Conservation (phyloP, 2,113 vertebrate species). For the Rhea americana region DNA sequence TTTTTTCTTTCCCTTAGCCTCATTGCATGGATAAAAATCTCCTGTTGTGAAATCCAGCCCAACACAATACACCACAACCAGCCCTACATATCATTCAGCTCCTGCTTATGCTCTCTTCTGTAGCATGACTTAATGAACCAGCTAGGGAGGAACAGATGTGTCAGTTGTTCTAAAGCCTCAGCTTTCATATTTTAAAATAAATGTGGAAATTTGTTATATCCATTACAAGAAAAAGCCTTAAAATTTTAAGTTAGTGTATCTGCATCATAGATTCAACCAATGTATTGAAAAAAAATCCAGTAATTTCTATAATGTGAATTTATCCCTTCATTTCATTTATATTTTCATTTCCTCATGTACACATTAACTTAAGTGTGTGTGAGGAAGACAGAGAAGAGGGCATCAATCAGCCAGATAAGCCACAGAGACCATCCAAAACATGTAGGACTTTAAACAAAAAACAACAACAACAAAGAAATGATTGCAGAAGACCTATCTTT, state of each 20-base stretch:
- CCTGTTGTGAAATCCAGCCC: not conserved
- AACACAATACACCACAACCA: not conserved
- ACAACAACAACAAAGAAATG: not conserved
- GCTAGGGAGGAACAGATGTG: not conserved
- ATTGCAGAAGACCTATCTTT: not conserved
- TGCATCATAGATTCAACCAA: not conserved
- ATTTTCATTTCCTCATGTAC: not conserved
- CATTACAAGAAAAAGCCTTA: not conserved
- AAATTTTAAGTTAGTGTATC: not conserved
- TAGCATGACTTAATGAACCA: not conserved
- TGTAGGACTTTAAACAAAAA: not conserved
- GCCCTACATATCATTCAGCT: not conserved
- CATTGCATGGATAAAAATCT: not conserved
- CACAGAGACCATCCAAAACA: not conserved
- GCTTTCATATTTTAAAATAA: not conserved
- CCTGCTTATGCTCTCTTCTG: not conserved
- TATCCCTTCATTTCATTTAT: not conserved
- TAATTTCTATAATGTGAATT: not conserved
- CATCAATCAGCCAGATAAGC: not conserved
- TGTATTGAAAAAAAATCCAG: not conserved
- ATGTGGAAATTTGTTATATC: not conserved
- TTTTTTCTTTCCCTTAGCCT: not conserved
- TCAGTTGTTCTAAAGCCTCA: not conserved
- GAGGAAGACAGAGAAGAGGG: not conserved
- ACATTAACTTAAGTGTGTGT: accelerated